A percentile compares a stretch with the other conserved stretches of the same genome.
These are phyloP conservation scores for Ruditapes philippinarum DNA, from an alignment of 1,140 invertebrate species.

Conservation along the genomic window DNA sequence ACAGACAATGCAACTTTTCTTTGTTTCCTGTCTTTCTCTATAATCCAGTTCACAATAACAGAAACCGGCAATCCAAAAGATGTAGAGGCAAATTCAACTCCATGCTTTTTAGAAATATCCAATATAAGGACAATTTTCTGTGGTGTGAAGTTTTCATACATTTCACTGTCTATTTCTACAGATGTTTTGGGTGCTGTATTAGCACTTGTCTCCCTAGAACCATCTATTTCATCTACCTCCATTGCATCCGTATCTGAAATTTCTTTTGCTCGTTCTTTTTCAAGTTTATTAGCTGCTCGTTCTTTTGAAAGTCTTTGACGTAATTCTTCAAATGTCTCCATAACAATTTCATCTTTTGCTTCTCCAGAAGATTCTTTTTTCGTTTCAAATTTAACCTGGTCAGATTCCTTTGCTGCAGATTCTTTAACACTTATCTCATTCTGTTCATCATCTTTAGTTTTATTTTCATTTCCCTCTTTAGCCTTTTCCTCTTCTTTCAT, in stretches of 20 bases:
- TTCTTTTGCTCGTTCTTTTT: slow-evolving; percentile 24
- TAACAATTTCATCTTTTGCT: slow-evolving; percentile 27
- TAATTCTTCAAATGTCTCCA: slow-evolving; percentile 60
- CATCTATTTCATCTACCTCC: neutral
- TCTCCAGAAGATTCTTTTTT: neutral
- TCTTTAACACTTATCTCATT: neutral
- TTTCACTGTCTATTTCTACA: slow-evolving; percentile 37
- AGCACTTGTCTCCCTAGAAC: neutral
- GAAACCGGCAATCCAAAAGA: slow-evolving; percentile 54
- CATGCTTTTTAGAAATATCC: slow-evolving; percentile 63
- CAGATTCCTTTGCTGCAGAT: neutral
- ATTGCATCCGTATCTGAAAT: neutral
- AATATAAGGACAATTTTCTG: slow-evolving; percentile 61
- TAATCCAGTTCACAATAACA: slow-evolving; percentile 59
- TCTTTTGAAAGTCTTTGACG: slow-evolving; percentile 44
- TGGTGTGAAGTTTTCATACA: slow-evolving; percentile 59
- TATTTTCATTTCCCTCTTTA: neutral
- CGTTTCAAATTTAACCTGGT: neutral
- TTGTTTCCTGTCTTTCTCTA: slow-evolving; percentile 66
- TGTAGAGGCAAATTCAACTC: slow-evolving; percentile 57
- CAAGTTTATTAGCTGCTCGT: slow-evolving; percentile 35
- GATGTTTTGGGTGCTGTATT: neutral
- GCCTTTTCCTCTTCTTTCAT: slow-evolving; percentile 43
- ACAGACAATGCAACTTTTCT: slow-evolving; percentile 28
- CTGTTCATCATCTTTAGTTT: neutral